Percentiles rank a stretch among this genome's conserved stretches.
phyloP scores from a whole-genome alignment of 2,113 vertebrate species.

The Oreocharis arfaki region DNA sequence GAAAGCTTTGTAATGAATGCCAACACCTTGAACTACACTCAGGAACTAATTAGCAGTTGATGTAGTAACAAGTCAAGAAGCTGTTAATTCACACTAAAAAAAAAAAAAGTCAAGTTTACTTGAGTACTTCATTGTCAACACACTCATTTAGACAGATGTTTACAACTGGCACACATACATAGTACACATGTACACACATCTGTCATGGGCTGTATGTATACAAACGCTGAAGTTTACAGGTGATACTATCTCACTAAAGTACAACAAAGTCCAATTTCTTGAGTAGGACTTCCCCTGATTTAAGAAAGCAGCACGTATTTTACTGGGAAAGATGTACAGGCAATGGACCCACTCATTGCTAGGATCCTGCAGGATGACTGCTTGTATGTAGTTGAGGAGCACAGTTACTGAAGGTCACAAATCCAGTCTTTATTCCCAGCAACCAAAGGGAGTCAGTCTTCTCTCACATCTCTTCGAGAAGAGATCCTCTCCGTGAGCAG shows the following conservation, averaged over 20 bases:
- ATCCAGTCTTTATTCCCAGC: not conserved
- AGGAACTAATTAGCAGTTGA: constrained; percentile 65
- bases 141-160: constrained; percentile 11
- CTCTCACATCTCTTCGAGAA: not conserved
- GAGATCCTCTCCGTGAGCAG: not conserved
- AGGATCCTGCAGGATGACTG: not conserved
- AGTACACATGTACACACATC: not conserved
- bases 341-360: not conserved
- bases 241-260: not conserved
- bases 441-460: constrained; percentile 10
- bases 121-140: constrained; percentile 36
- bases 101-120: constrained; percentile 10
- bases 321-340: not conserved
- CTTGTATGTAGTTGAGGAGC: not conserved
- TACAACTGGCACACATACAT: not conserved
- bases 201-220: not conserved
- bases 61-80: constrained; percentile 65
- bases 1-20: constrained; percentile 63
- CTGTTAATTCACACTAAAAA: constrained; percentile 47
- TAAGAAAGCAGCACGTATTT: not conserved
- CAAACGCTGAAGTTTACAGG: not conserved
- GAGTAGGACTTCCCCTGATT: not conserved
- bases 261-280: not conserved
- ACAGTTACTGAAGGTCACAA: not conserved
- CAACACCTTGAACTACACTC: constrained; percentile 61